Base-by-base conservation (phyloP, 1,140 invertebrate genomes). In the Nasonia giraulti region DNA sequence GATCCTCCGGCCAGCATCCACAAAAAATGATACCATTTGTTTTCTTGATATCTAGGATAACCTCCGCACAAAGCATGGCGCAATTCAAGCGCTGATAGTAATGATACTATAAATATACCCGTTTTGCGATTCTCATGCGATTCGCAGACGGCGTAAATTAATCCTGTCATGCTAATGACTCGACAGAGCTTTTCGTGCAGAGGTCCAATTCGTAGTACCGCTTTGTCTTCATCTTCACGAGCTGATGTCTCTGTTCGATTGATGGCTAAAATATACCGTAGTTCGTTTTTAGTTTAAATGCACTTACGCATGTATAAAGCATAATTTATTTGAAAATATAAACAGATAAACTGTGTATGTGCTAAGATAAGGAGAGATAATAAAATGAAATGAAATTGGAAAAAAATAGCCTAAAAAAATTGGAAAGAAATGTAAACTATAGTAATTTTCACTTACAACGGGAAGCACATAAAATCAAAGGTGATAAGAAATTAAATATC, bases 71-170 rank as follows among this genome's bases (percentile, higher is more conserved):
- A 31, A 10, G 82, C 17, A 40, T 78, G 74, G 4, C 82, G 10
- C 0, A 85, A 7, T 76, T 89, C 88, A 10, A 85, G 27, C 8
- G 77, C 31, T 3, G 66, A 40, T 8, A 90, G 20, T 31, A 71
- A 55, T 2, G 82, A 50, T 11, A 87, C 50, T 17, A 89, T 55
- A 8, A 82, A 33, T 2, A 37, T 23, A 20, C 88, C 89, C 20
- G 80, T 79, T n/a, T 74, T 23, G 10, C 44, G 33, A 81, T 73
- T 82, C 47, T 81, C 55, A 47, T 90, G 82, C 73, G 86, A 83
- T 71, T 83, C 84, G 68, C 80, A 90, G 0, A 89, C 44, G 1
- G 89, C 86, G 75, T 84, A 89, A 69, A 87, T 86, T 44, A 91
- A 50, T 40, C 80, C 87, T 37, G 77, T 73, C 40, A 87, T 83